Evolutionary conservation across 2,113 vertebrate species (phyloP).

Genomic region (Apaloderma vittatum): DNA sequence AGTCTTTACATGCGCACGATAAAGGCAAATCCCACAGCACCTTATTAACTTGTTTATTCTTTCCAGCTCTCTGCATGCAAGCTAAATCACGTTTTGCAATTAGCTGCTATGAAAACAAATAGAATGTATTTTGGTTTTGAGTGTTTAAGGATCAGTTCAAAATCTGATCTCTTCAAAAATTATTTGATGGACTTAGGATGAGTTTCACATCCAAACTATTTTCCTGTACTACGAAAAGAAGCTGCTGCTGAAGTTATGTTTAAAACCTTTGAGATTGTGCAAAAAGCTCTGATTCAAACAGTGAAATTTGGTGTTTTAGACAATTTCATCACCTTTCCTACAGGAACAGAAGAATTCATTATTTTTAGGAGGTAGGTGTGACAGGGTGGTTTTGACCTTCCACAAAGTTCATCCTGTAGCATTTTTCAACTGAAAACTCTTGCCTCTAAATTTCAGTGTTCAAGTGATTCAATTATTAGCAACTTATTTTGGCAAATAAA

Average conservation of each 20-base stretch:
- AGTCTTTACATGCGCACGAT: conserved; percentile 44
- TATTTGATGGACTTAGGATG: neutral
- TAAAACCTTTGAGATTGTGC: neutral
- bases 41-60: conserved; percentile 81
- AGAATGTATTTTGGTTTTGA: neutral
- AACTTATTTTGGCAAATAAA: conserved; percentile 18
- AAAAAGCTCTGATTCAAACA: neutral
- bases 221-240: neutral
- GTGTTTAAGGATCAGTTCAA: neutral
- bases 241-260: neutral
- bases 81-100: conserved; percentile 44
- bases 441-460: neutral
- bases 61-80: conserved; percentile 46
- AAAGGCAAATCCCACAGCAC: conserved; percentile 65
- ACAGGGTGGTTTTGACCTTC: neutral
- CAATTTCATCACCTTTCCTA: neutral
- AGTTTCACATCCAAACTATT: neutral
- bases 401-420: neutral
- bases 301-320: neutral
- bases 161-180: neutral
- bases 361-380: neutral
- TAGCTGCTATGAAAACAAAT: conserved; percentile 50
- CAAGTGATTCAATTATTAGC: conserved; percentile 10
- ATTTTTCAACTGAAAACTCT: neutral
- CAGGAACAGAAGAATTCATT: neutral